A percentile compares a stretch with the other conserved stretches of the same genome.
These are phyloP conservation scores for Nysson spinosus DNA, from an alignment of 2,888 invertebrate genomes.

Conservation along the genomic window DNA sequence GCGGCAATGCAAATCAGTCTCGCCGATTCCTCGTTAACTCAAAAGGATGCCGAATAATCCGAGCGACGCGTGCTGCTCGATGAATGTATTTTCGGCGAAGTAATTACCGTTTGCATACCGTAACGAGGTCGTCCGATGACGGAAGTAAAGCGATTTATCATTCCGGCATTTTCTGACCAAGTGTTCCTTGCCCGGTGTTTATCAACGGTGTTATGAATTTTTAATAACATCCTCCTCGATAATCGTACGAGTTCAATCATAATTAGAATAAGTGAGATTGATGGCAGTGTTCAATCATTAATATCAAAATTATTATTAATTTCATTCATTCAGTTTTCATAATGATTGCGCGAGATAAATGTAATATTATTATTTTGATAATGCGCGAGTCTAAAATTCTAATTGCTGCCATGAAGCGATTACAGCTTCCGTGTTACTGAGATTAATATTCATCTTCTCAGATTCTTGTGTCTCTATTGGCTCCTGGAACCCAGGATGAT, in stretches of 20 bases:
- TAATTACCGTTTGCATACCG: slow-evolving; percentile 35
- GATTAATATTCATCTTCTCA: slow-evolving; percentile 1
- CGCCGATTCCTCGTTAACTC: neutral
- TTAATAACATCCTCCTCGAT: neutral
- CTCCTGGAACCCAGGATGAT: neutral
- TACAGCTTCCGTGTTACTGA: slow-evolving; percentile 13
- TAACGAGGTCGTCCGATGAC: slow-evolving; percentile 15
- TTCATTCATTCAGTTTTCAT: no score
- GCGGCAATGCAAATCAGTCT: slow-evolving; percentile 15
- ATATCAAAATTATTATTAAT: no score
- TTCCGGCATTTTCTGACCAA: slow-evolving; percentile 2
- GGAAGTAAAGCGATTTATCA: slow-evolving; percentile 33
- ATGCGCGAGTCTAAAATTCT: slow-evolving; percentile 37
- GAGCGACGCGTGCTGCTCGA: neutral
- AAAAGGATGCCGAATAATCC: slow-evolving; percentile 2
- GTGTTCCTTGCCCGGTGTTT: slow-evolving; percentile 8
- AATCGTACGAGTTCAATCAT: no score
- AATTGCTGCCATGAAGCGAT: slow-evolving; percentile 31
- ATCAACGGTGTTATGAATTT: slow-evolving; percentile 3
- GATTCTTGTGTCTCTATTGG: slow-evolving; percentile 18
- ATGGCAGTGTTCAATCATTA: no score
- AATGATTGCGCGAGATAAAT: no score
- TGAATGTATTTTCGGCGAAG: slow-evolving; percentile 22
- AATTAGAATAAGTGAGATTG: no score
- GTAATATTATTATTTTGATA: slow-evolving; percentile 13